Conservation (phyloP, 2,888 invertebrate species). For the Polyploca ridens region DNA sequence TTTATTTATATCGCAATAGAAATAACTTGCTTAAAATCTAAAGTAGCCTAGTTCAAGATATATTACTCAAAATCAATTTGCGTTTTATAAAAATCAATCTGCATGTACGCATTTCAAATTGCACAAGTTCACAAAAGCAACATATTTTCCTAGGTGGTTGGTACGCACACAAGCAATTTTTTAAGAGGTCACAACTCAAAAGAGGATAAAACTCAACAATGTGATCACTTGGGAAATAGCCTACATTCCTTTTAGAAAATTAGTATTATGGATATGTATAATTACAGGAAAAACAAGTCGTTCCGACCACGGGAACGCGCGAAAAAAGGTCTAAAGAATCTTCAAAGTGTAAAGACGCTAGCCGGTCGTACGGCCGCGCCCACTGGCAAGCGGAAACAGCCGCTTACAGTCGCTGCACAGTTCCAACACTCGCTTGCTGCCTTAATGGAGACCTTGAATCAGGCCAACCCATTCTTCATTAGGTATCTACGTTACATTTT, state of each 20-base stretch:
- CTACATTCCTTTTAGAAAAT: not conserved
- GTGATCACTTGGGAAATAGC: not conserved
- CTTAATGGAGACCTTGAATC: conserved; percentile 96
- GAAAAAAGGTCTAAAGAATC: conserved; percentile 94
- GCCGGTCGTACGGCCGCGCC: conserved; percentile 89
- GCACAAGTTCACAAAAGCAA: not conserved
- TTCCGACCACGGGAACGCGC: conserved; percentile 94
- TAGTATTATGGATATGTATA: not conserved
- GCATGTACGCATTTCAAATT: not conserved
- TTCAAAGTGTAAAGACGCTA: conserved; percentile 95
- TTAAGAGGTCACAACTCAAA: not conserved
- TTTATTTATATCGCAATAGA: conserved; percentile 1
- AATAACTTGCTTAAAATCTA: conserved; percentile 13
- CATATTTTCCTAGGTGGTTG: conserved; percentile 2
- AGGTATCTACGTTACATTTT: conserved; percentile 52
- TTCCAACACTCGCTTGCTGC: conserved; percentile 96
- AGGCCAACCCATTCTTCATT: conserved; percentile 86
- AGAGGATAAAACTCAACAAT: not conserved
- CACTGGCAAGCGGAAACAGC: conserved; percentile 91
- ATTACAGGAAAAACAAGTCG: conserved; percentile 94
- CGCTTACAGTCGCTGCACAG: conserved; percentile 96
- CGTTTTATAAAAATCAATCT: not conserved
- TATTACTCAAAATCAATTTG: too few species aligned
- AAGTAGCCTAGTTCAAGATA: not conserved
- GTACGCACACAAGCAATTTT: conserved; percentile 6